phyloP scores from a whole-genome alignment of 2,888 invertebrate species.

The Bimastos eiseni region DNA sequence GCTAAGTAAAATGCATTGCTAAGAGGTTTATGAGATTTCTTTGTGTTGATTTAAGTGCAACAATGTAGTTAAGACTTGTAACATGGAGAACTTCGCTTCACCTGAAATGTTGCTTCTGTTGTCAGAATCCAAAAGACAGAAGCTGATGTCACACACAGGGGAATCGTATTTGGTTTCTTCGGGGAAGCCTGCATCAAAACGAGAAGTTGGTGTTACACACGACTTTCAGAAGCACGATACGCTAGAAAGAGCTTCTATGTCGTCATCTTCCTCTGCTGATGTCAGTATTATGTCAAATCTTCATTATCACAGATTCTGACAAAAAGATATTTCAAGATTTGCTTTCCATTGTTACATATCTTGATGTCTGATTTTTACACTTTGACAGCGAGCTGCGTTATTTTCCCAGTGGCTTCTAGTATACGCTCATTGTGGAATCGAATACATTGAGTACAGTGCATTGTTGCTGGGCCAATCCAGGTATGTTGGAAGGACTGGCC shows the following conservation, averaged over 20 bases:
- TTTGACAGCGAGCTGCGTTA: too few species aligned
- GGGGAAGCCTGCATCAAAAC: not conserved
- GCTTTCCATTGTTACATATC: not conserved
- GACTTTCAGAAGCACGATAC: not conserved
- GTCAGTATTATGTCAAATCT: too few species aligned
- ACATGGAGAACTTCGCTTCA: not conserved
- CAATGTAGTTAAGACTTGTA: not conserved
- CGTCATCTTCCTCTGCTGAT: not conserved
- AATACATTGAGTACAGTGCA: not conserved
- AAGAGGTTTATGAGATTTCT: not conserved
- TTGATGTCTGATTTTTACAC: not conserved
- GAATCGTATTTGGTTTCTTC: not conserved
- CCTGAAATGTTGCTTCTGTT: not conserved
- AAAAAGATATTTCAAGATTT: not conserved
- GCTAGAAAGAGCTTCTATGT: not conserved
- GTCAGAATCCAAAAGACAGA: constrained; percentile 8
- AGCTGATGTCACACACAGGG: not conserved
- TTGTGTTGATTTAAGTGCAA: not conserved
- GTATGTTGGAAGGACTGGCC: not conserved
- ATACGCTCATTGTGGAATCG: too few species aligned
- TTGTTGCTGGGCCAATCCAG: not conserved
- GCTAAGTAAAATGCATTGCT: not conserved
- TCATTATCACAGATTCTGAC: too few species aligned
- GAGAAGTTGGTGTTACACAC: not conserved
- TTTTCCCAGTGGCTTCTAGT: too few species aligned